Percentiles rank a stretch among this genome's conserved stretches.
Evolutionary conservation across 2,113 vertebrate genomes (phyloP).

Genomic region (Amazona guildingii): DNA sequence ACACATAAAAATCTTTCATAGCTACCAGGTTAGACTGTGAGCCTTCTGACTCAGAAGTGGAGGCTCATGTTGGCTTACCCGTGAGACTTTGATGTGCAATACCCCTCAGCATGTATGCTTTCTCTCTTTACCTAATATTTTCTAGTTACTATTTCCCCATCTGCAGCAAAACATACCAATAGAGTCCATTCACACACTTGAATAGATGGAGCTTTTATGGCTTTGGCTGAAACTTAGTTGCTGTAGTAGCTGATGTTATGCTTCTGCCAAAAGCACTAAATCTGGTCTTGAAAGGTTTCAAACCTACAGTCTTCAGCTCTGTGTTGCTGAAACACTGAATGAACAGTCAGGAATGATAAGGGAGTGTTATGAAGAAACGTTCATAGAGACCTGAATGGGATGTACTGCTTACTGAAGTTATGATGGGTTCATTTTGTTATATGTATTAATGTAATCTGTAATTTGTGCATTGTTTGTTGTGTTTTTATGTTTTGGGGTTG

Average conservation of each 20-base stretch:
- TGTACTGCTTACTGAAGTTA: background rate
- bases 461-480: background rate
- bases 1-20: background rate
- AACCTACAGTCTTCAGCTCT: background rate
- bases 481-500: background rate
- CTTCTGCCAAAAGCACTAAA: background rate
- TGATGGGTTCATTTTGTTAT: background rate
- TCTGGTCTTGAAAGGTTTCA: background rate
- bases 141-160: background rate
- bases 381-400: background rate
- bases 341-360: background rate
- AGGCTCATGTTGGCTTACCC: background rate
- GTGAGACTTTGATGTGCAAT: background rate
- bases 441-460: background rate
- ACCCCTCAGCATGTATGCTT: background rate
- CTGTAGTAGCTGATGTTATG: background rate
- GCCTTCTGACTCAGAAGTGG: background rate
- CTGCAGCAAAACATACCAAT: accelerated
- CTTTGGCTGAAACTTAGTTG: background rate
- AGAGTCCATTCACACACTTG: background rate
- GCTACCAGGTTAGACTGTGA: background rate
- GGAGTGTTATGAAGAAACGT: background rate
- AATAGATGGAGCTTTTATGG: background rate
- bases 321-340: background rate
- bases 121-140: background rate